Evolutionary conservation across 2,888 invertebrate genomes (phyloP), one percentile per base, ranked within the genome.

Genomic region (Ptilodon capucinus): DNA sequence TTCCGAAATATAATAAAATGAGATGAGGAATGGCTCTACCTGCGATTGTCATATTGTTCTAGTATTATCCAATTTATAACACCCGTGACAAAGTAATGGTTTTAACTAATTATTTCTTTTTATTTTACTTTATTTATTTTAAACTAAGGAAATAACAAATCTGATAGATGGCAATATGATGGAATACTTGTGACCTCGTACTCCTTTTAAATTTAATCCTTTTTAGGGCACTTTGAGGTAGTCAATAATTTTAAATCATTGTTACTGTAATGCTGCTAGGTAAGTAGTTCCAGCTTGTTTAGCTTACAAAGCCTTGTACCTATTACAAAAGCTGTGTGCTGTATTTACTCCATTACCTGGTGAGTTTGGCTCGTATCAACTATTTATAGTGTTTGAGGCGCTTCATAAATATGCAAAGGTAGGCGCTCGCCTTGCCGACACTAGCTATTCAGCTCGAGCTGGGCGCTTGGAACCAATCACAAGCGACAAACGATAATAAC

Each of bases 351-450:
- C 86, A 89, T 87, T 85, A 87, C 81, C 76, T 72, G 77, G 57
- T 76, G 80, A 85, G 86, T 86, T 81, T 79, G 76, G 69, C 76
- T 73, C 81, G 85, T 90, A 89, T 91, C 88, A 91, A 90, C 82
- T 91, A 91, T 91, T 91, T 91, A 91, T 91, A 86, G 91, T 91
- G 91, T 91, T 91, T 91, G 90, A 88, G 88, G 82, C 79, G 84
- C 84, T 90, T 91, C 91, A 91, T 91, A 91, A 91, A 91, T 91
- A 91, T 91, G 91, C 91, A 91, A 81, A 76, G 80, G 88, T 90
- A 91, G 90, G 90, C 89, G 86, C 86, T 84, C 90, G 88, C 89
- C 90, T 90, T 88, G 81, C 86, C 88, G 87, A 90, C 91, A 91
- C 89, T 83, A 88, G 88, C 90, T 83, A 90, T 91, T 91, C 90